Evolutionary conservation across 2,888 invertebrate species (phyloP), one percentile per base, ranked within the genome.

Genomic region (Ennomos fuscantarius): DNA sequence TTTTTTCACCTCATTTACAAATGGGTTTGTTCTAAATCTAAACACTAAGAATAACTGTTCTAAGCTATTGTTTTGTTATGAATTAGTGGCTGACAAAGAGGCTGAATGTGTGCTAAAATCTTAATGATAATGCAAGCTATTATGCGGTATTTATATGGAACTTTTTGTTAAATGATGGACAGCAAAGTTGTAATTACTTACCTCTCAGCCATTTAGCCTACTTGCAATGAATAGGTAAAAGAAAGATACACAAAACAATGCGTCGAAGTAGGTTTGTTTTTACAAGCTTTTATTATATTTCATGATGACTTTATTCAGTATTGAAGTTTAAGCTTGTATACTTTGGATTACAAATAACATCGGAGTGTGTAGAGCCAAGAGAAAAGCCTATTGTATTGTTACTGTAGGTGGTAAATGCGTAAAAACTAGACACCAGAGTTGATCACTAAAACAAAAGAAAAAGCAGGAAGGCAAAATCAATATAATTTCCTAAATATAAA

Each of bases 1-100:
- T 44, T 58, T 44, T 58, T 36, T 49, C 49, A 45, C 53, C 52
- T 49, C 53, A 5, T 53, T 50, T 41, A 44, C 49, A 58, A 58
- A 58, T 58, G 39, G 43, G 48, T 52, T 42, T 58, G 58, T 15
- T 43, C 58, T 58, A 49, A 48, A 58, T 57, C 52, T 36, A 15
- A 35, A 41, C 43, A 49, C 53, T 53, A 49, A 53, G 35, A 53
- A 58, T 53, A 49, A 53, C 58, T 57, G 57, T 57, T 44, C n/a
- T n/a, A 45, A 42, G 32, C 43, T 34, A 52, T 57, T 57, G 52
- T 57, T 52, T 48, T 48, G 51, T 56, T 44, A 40, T 42, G 46
- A 42, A 57, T 57, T 57, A 55, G 55, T 31, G 5, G 12, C 9
- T 47, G 56, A 52, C 52, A 57, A 56, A 51, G 52, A 34, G 34